A percentile compares a stretch with the other conserved stretches of the same genome.
Evolutionary conservation across 2,888 invertebrate species (phyloP).

Genomic region (Hypena proboscidalis): DNA sequence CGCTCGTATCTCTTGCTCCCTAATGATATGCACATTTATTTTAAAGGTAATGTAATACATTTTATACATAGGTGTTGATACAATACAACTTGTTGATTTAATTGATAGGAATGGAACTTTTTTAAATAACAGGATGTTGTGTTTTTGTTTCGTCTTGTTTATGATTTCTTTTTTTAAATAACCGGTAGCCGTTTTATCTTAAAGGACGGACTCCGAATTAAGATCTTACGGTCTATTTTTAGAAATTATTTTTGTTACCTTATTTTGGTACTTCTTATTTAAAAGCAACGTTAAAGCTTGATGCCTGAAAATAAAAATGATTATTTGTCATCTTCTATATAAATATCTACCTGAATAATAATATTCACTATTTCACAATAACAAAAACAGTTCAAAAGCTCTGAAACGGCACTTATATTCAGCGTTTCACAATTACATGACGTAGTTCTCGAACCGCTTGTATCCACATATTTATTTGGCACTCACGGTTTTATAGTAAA

Average conservation of each 20-base stretch:
- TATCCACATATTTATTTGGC: constrained; percentile 39
- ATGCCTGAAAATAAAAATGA: too few relatives aligned
- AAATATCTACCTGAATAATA: too few relatives aligned
- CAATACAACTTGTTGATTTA: constrained; percentile 35
- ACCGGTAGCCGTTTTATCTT: not conserved
- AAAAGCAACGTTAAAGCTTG: too few relatives aligned
- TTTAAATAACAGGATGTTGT: constrained; percentile 12
- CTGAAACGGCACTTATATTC: constrained; percentile 8
- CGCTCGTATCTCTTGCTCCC: constrained; percentile 67
- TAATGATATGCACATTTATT: constrained; percentile 84
- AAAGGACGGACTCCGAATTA: not conserved
- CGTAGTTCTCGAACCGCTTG: constrained; percentile 22
- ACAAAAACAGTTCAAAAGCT: constrained; percentile 3
- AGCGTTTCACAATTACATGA: constrained; percentile 8
- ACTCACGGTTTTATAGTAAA: constrained; percentile 40
- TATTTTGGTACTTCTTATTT: too few relatives aligned
- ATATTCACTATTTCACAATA: too few relatives aligned
- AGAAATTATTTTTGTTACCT: too few relatives aligned
- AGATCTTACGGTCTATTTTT: not conserved
- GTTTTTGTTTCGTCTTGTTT: not conserved
- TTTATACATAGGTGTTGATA: constrained; percentile 50
- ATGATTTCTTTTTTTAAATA: not conserved
- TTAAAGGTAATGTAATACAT: constrained; percentile 60
- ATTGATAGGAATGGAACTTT: constrained; percentile 30
- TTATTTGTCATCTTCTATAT: too few relatives aligned